Base-by-base conservation (phyloP, 2,888 invertebrate species). In the Cenopis cana region DNA sequence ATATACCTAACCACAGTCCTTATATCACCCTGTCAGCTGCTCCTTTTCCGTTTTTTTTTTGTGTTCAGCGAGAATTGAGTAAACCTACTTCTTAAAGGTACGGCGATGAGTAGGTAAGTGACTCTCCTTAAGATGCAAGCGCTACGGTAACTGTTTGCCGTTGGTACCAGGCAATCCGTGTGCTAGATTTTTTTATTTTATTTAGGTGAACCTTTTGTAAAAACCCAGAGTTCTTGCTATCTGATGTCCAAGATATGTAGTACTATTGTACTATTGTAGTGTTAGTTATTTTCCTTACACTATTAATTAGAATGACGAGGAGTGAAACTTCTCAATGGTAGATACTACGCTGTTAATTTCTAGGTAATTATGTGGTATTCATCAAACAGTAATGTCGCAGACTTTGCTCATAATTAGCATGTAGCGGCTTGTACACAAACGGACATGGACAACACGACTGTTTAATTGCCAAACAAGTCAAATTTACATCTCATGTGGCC, bases 391-490 rank as follows among this genome's bases (percentile, higher is more conserved):
- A 75, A 73, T 79, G 79, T 76, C 75, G 76, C 80, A 85, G 83
- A 85, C 84, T 84, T 83, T 80, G 84, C 79, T 79, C 81, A 80
- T 84, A 83, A 85, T 85, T 84, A 85, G 79, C 85, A 85, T 82
- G 79, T 82, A 76, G 79, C 77, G 76, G 77, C 76, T 66, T 70
- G 77, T 80, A 80, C 78, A 81, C 78, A 69, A 72, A 71, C 64
- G 75, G 79, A 80, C 79, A 80, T 76, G 79, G 78, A 82, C 78
- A 74, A 82, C 76, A 77, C 75, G 76, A 74, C 78, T 80, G 78
- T 80, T 75, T 75, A 73, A 75, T 76, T 69, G 77, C 76, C 78
- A 84, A 85, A 84, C 79, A 84, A 82, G 79, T 81, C 18, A 46
- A 67, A 65, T 73, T 73, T 68, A 73, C 73, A 73, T 71, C 68